phyloP scores from a whole-genome alignment of 2,797 vertebrate genomes.

The Enteromius mattozi region DNA sequence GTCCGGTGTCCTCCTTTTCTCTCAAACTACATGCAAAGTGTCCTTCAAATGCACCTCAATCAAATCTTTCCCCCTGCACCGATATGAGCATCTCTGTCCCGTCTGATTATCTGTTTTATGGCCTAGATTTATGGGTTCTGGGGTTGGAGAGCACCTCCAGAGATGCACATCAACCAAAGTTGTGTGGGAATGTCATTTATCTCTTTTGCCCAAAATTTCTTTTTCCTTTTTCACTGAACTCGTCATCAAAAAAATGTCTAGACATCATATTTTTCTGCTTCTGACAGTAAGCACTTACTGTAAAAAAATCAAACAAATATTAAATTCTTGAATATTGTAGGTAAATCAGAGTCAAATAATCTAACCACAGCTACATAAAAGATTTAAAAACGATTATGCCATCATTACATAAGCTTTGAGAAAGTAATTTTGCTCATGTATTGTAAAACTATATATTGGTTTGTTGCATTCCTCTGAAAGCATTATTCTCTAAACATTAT shows the following conservation, averaged over 20 bases:
- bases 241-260: background rate
- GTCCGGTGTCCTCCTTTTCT: constrained; percentile 23
- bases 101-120: constrained; percentile 42
- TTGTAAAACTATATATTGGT: background rate
- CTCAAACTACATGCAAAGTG: constrained; percentile 45
- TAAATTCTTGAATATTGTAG: background rate
- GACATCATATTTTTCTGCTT: background rate
- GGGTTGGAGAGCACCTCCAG: constrained; percentile 12
- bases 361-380: background rate
- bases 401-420: background rate
- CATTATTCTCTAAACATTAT: background rate
- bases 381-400: background rate
- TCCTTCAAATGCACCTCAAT: constrained; percentile 49
- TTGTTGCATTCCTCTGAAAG: background rate
- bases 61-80: constrained; percentile 2
- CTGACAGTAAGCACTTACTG: background rate
- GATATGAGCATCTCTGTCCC: constrained; percentile 13
- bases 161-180: background rate
- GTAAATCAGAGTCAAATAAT: background rate
- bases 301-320: background rate
- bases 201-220: background rate
- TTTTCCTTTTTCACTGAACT: background rate
- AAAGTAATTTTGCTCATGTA: background rate
- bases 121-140: constrained; percentile 31
- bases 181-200: constrained; percentile 31